Percentiles rank a stretch among this genome's conserved stretches.
phyloP scores from a whole-genome alignment of 2,113 vertebrate genomes.

The Oenanthe melanoleuca region DNA sequence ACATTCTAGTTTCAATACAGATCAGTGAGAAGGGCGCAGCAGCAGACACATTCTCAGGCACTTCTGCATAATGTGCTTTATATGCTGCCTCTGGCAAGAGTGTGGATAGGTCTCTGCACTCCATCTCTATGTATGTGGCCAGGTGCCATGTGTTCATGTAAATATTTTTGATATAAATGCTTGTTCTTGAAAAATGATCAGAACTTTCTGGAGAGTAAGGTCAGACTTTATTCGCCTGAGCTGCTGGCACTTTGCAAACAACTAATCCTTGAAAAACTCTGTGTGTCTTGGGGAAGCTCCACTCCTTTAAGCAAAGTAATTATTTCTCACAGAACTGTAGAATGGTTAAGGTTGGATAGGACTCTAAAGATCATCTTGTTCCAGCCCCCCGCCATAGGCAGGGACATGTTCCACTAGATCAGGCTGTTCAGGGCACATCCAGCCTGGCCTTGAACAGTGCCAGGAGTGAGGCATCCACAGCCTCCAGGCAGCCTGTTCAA shows the following conservation, averaged over 20 bases:
- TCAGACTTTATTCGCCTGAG: not conserved
- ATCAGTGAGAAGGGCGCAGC: not conserved
- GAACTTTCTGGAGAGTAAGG: not conserved
- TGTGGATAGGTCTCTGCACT: not conserved
- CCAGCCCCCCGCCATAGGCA: not conserved
- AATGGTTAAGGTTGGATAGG: not conserved
- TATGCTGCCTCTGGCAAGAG: not conserved
- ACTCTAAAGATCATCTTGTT: not conserved
- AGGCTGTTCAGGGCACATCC: not conserved
- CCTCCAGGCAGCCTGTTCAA: not conserved
- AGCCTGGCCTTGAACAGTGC: not conserved
- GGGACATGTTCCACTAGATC: not conserved
- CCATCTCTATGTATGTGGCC: not conserved
- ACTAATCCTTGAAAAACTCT: not conserved
- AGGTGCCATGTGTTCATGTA: not conserved
- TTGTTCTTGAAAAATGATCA: not conserved
- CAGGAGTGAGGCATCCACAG: not conserved
- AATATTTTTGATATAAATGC: not conserved
- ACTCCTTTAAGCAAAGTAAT: not conserved
- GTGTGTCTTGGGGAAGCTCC: not conserved
- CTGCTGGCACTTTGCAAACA: not conserved
- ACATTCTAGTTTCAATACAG: not conserved
- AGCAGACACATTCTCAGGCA: not conserved
- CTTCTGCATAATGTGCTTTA: not conserved
- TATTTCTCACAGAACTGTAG: not conserved